A percentile compares a stretch with the other conserved stretches of the same genome.
Conservation (phyloP, 2,113 vertebrate species). For the Catagonus wagneri region DNA sequence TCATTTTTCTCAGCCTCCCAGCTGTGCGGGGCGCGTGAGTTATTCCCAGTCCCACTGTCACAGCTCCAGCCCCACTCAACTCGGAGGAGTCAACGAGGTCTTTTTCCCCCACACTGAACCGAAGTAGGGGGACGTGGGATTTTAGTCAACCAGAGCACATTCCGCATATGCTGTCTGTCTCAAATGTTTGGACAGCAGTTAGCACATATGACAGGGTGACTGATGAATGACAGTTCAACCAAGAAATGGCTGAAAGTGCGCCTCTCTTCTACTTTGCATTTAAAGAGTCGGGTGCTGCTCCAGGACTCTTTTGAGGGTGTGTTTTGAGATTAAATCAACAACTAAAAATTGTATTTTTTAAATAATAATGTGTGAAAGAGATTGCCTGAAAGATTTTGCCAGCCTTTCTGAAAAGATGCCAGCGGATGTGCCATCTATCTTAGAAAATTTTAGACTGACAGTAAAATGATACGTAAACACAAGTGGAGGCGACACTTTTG, state of each 20-base stretch:
- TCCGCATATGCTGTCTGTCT: background rate
- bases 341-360: slow-evolving; percentile 20
- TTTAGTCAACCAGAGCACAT: background rate
- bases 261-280: background rate
- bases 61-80: background rate
- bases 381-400: slow-evolving; percentile 1
- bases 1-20: slow-evolving; percentile 57
- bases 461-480: background rate
- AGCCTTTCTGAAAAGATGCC: slow-evolving; percentile 32
- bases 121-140: background rate
- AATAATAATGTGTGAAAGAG: background rate
- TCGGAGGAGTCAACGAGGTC: background rate
- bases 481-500: background rate
- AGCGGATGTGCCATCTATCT: background rate
- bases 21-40: background rate
- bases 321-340: slow-evolving; percentile 51
- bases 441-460: background rate
- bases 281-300: background rate
- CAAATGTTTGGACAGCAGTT: background rate
- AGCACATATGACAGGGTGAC: background rate
- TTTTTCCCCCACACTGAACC: background rate
- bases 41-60: background rate
- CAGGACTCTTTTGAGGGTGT: background rate
- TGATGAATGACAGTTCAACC: background rate
- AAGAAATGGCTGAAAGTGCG: background rate